Conservation (phyloP, 1,140 invertebrate species). For the Panagrolaimus sp. region DNA sequence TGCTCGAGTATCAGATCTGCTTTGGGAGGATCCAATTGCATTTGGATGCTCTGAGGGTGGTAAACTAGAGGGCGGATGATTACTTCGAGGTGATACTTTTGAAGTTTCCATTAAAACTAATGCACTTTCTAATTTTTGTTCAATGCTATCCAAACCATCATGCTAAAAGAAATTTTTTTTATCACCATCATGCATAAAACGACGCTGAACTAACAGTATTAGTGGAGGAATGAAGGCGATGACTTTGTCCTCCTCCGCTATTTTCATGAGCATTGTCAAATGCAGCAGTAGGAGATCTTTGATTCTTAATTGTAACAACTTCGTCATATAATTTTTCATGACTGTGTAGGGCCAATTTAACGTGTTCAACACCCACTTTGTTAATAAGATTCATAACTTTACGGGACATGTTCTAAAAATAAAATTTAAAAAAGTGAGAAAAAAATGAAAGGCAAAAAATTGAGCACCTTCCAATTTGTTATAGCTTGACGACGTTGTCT, state of each 20-base stretch:
- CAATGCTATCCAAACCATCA: constrained; percentile 6
- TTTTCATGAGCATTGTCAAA: background rate
- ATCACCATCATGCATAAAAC: background rate
- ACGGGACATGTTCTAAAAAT: constrained; percentile 18
- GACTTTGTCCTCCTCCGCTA: constrained; percentile 6
- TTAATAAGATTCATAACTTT: constrained; percentile 34
- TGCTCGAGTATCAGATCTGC: background rate
- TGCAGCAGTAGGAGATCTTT: background rate
- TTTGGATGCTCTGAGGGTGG: constrained; percentile 11
- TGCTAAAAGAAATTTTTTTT: constrained; percentile 7
- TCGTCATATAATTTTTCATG: constrained; percentile 30
- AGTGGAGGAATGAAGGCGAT: background rate
- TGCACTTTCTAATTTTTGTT: constrained; percentile 11
- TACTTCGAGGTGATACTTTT: background rate
- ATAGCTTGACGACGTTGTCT: constrained; percentile 92
- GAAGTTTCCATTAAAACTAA: constrained; percentile 3
- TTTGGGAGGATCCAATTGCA: background rate
- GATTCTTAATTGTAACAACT: background rate
- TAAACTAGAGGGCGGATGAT: background rate
- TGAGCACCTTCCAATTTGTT: constrained; percentile 86
- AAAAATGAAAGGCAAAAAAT: constrained; percentile 12
- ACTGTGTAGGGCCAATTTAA: constrained; percentile 27
- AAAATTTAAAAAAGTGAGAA: constrained; percentile 12
- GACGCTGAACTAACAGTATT: background rate
- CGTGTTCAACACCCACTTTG: constrained; percentile 34